Conservation (phyloP, 2,113 vertebrate genomes). For the Macquaria ambigua region DNA sequence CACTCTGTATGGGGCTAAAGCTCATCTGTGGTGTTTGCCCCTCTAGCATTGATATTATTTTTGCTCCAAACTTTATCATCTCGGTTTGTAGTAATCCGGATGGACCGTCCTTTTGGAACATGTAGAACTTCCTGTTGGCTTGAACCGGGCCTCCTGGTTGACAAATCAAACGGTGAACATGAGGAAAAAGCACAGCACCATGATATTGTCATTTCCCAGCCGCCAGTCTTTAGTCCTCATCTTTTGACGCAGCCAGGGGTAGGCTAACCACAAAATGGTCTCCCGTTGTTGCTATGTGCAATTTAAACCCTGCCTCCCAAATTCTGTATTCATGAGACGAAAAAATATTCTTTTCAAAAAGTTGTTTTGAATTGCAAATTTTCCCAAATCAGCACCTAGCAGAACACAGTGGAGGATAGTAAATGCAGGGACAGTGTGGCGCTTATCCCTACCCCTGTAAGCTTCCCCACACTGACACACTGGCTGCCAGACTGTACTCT, state of each 20-base stretch:
- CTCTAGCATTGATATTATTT: constrained; percentile 31
- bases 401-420: constrained; percentile 72
- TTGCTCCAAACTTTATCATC: constrained; percentile 10
- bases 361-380: constrained; percentile 87
- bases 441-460: constrained; percentile 81
- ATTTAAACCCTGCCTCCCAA: constrained; percentile 73
- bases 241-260: constrained; percentile 50
- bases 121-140: constrained; percentile 40
- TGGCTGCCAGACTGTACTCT: constrained; percentile 77
- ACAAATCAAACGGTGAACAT: constrained; percentile 36
- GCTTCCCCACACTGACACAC: constrained; percentile 74
- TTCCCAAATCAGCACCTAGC: constrained; percentile 78
- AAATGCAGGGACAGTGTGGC: constrained; percentile 77
- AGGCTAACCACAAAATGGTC: constrained; percentile 60
- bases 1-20: constrained; percentile 27
- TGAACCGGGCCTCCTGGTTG: constrained; percentile 34
- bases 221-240: constrained; percentile 40
- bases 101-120: constrained; percentile 35
- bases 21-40: constrained; percentile 20
- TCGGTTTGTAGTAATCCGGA: constrained; percentile 41
- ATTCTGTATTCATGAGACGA: constrained; percentile 84
- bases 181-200: background rate
- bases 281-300: constrained; percentile 69
- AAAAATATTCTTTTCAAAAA: constrained; percentile 80
- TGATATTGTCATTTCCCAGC: constrained; percentile 38